phyloP scores from a whole-genome alignment of 2,797 vertebrate species.

The Kryptopterus vitreolus region DNA sequence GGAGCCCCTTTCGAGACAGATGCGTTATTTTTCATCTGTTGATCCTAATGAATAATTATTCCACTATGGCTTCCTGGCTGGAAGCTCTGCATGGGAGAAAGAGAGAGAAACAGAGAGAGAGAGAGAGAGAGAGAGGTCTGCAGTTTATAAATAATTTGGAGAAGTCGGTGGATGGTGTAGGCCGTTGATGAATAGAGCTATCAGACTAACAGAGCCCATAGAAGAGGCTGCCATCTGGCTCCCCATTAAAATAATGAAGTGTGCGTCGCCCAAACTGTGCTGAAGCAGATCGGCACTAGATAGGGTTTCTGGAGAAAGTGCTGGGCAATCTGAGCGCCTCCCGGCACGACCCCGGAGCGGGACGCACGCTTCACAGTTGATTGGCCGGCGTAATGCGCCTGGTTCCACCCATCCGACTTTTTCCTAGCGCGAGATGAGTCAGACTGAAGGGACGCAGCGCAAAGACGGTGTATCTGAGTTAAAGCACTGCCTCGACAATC shows the following conservation, averaged over 20 bases:
- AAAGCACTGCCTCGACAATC: neutral
- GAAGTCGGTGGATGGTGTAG: constrained; percentile 64
- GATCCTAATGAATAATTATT: constrained; percentile 51
- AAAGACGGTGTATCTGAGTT: neutral
- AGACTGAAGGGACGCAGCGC: neutral
- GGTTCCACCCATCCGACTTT: constrained; percentile 59
- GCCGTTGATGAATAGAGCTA: constrained; percentile 77
- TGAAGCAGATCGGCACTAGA: constrained; percentile 27
- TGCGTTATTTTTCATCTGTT: constrained; percentile 44
- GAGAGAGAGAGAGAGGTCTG: constrained; percentile 29
- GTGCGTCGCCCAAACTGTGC: constrained; percentile 62
- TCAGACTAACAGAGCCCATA: constrained; percentile 75
- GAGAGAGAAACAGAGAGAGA: constrained; percentile 18
- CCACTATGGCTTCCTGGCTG: constrained; percentile 31
- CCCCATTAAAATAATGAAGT: constrained; percentile 74
- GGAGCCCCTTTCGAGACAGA: constrained; percentile 31
- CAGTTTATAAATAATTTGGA: constrained; percentile 59
- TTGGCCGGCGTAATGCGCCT: constrained; percentile 64
- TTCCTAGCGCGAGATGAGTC: neutral
- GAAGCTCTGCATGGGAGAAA: constrained; percentile 6
- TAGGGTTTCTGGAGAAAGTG: neutral
- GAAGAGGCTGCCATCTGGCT: constrained; percentile 78
- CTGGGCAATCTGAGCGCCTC: constrained; percentile 39
- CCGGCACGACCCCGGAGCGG: constrained; percentile 14
- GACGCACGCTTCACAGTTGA: constrained; percentile 71